These are phyloP conservation scores for Archips xylosteana DNA, from an alignment of 2,888 invertebrate species.

Conservation along the genomic window DNA sequence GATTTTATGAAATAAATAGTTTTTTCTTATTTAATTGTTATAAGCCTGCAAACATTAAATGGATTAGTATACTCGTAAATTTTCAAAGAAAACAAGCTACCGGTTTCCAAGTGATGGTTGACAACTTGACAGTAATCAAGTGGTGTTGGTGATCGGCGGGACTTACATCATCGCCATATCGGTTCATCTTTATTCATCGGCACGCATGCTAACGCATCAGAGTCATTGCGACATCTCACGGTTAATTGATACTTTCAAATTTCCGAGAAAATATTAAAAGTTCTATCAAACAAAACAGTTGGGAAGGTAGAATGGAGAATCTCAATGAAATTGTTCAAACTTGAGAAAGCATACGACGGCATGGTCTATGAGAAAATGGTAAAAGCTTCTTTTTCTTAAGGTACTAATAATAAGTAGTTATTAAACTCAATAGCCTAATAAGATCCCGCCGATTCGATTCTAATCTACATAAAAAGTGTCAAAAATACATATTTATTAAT, in stretches of 20 bases:
- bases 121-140: neutral
- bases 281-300: neutral
- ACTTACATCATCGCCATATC: slow-evolving; percentile 4
- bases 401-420: too few relatives aligned
- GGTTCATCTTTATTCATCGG: slow-evolving; percentile 21
- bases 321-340: too few relatives aligned
- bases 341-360: too few relatives aligned
- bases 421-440: too few relatives aligned
- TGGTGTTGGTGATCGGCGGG: neutral
- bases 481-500: too few relatives aligned
- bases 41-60: neutral
- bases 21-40: neutral
- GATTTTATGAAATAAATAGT: neutral
- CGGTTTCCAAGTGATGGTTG: neutral
- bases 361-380: too few relatives aligned
- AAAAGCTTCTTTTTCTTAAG: too few relatives aligned
- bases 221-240: slow-evolving; percentile 1
- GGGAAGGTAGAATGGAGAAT: too few relatives aligned
- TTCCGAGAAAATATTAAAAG: neutral
- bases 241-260: slow-evolving; percentile 8
- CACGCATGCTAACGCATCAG: slow-evolving; percentile 14
- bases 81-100: neutral
- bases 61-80: neutral
- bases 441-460: too few relatives aligned
- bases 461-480: too few relatives aligned